These are phyloP conservation scores for Bradypodion pumilum DNA, from an alignment of 2,797 vertebrate species.

Conservation along the genomic window DNA sequence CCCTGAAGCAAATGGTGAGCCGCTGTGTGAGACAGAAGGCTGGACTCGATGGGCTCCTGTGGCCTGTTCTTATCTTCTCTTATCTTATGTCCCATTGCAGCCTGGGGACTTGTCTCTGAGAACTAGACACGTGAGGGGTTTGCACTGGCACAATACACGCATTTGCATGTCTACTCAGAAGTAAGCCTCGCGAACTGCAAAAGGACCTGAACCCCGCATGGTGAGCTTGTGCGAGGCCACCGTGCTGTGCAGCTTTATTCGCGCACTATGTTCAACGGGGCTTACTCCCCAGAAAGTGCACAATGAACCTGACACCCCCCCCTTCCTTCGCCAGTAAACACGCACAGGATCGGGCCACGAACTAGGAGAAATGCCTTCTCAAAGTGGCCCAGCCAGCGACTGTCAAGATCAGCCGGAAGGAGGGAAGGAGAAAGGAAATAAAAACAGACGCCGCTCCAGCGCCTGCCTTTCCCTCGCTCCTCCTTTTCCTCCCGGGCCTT, in stretches of 20 bases:
- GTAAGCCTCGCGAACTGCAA: neutral
- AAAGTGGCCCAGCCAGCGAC: neutral
- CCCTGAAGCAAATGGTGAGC: no score
- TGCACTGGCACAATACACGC: neutral
- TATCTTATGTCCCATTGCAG: neutral
- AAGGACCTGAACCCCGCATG: no score
- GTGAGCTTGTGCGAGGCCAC: no score
- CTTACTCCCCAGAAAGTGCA: neutral
- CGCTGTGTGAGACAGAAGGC: no score
- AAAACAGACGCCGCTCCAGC: no score
- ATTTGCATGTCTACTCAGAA: neutral
- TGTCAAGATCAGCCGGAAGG: neutral
- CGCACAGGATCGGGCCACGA: neutral
- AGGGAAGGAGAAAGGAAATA: no score
- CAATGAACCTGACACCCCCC: neutral
- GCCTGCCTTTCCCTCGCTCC: conserved; percentile 13
- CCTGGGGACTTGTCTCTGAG: neutral
- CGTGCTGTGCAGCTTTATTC: neutral
- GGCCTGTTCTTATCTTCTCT: no score
- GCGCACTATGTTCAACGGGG: neutral
- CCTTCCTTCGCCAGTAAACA: no score
- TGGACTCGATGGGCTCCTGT: no score
- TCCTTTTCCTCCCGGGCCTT: conserved; percentile 56
- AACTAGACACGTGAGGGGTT: neutral
- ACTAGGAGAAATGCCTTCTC: no score